Conservation (phyloP, 2,888 invertebrate genomes). For the Acrobasis repandana region DNA sequence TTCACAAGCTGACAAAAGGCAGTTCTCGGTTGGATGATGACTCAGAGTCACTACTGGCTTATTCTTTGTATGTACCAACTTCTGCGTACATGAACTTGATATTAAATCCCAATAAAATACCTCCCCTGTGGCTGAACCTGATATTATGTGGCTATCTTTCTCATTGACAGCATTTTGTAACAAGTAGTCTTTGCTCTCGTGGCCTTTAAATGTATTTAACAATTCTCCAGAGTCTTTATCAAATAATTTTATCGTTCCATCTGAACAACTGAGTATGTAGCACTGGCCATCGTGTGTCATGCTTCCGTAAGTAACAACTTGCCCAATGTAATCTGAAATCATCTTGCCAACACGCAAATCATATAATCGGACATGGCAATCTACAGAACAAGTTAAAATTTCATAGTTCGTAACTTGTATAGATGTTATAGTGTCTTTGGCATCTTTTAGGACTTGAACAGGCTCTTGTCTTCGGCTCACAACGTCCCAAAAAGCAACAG, state of each 20-base stretch:
- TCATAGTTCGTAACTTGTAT: slow-evolving; percentile 93
- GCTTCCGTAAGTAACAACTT: slow-evolving; percentile 91
- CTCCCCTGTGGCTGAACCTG: slow-evolving; percentile 94
- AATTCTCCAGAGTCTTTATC: slow-evolving; percentile 87
- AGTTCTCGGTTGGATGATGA: slow-evolving; percentile 90
- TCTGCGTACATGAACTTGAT: slow-evolving; percentile 79
- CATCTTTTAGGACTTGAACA: slow-evolving; percentile 89
- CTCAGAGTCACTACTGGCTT: slow-evolving; percentile 90
- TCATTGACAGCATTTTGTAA: slow-evolving; percentile 93
- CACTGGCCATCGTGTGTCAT: slow-evolving; percentile 97
- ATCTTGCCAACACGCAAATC: slow-evolving; percentile 95
- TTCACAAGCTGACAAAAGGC: slow-evolving; percentile 88
- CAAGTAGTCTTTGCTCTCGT: slow-evolving; percentile 90
- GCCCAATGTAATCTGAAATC: slow-evolving; percentile 91
- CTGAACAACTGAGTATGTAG: slow-evolving; percentile 91
- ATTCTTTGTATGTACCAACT: slow-evolving; percentile 77
- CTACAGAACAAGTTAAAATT: slow-evolving; percentile 94
- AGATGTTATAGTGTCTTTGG: slow-evolving; percentile 94
- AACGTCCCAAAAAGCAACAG: slow-evolving; percentile 95
- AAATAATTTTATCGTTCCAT: slow-evolving; percentile 91
- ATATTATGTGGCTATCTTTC: slow-evolving; percentile 92
- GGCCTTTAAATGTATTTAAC: slow-evolving; percentile 89
- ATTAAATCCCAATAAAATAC: slow-evolving; percentile 96
- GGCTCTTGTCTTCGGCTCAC: slow-evolving; percentile 71
- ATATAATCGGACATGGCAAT: slow-evolving; percentile 93